Conservation (phyloP, 1,140 invertebrate genomes). For the Drosophila watanabei region DNA sequence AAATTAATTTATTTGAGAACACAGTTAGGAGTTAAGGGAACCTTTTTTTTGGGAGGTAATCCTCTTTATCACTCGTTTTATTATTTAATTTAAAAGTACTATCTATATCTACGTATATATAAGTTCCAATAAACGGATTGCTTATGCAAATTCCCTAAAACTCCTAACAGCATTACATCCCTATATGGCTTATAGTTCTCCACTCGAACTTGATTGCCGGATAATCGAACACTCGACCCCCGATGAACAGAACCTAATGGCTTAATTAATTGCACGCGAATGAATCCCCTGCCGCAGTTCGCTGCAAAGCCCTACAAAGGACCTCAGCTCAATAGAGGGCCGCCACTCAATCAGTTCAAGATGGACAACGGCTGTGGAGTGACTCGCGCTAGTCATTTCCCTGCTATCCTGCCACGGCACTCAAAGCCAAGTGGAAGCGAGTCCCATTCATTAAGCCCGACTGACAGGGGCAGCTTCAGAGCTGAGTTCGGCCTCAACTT, state of each 20-base stretch:
- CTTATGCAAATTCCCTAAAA: background rate
- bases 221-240: background rate
- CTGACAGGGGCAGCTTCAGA: slow-evolving; percentile 9
- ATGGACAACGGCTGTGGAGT: slow-evolving; percentile 28
- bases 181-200: background rate
- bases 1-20: background rate
- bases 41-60: background rate
- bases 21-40: no score
- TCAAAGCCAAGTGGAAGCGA: slow-evolving; percentile 40
- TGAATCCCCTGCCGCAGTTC: background rate
- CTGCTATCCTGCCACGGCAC: slow-evolving; percentile 34
- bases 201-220: background rate
- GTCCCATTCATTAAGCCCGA: slow-evolving; percentile 45
- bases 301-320: slow-evolving; percentile 3
- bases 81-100: background rate
- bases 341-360: slow-evolving; percentile 49
- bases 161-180: background rate
- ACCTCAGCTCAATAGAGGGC: slow-evolving; percentile 25
- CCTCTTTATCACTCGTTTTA: background rate
- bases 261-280: slow-evolving; percentile 51
- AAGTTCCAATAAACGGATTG: no score
- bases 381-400: slow-evolving; percentile 34
- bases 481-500: slow-evolving; percentile 18
- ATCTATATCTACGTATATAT: background rate
- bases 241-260: slow-evolving; percentile 34